Conservation (phyloP, 2,888 invertebrate species). For the Drosophila borealis region DNA sequence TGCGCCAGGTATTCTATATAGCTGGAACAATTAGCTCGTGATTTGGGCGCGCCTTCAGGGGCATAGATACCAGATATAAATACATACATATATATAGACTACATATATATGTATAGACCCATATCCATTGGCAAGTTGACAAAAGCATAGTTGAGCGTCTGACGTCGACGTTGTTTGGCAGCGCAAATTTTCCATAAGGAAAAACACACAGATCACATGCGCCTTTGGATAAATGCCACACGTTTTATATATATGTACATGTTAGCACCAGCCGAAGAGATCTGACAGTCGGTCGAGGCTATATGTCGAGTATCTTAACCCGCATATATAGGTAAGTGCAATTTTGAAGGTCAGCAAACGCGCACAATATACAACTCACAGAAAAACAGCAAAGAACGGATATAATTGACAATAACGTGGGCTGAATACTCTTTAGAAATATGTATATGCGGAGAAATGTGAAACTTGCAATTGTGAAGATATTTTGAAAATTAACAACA, state of each 20-base stretch:
- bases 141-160: constrained; percentile 41
- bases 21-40: constrained; percentile 53
- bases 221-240: constrained; percentile 53
- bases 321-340: constrained; percentile 6
- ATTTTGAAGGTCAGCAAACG: constrained; percentile 70
- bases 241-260: constrained; percentile 33
- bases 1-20: constrained; percentile 7
- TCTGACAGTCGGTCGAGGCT: constrained; percentile 21
- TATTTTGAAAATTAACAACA: no score
- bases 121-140: constrained; percentile 47
- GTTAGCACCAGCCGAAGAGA: neutral
- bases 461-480: no score
- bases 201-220: constrained; percentile 44
- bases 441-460: no score
- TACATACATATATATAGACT: constrained; percentile 1
- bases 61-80: neutral
- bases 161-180: constrained; percentile 34
- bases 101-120: constrained; percentile 1
- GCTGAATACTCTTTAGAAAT: no score
- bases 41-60: constrained; percentile 56
- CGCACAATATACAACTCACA: neutral
- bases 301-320: constrained; percentile 15
- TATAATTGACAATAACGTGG: no score
- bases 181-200: constrained; percentile 27
- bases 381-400: no score